Base-by-base conservation (phyloP, 2,888 invertebrate genomes). In the Caenorhabditis sinica region DNA sequence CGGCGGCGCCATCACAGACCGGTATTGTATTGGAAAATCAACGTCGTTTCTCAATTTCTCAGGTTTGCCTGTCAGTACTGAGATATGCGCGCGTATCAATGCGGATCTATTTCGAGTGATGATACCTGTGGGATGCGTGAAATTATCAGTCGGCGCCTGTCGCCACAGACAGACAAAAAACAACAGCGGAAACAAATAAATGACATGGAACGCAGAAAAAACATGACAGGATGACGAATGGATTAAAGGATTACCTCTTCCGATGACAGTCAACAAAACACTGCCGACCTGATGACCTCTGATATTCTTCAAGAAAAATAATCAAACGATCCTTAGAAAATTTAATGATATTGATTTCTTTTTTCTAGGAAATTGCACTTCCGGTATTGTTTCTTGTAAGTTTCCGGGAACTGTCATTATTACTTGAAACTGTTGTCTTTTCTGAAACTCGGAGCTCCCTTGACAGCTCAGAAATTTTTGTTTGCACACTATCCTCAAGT, bases 21-120 rank as follows among this genome's bases (percentile, higher is more conserved):
- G 72, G 80, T 80, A 80, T 80, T 25, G 71, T 71, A 65, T 65
- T 40, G 40, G 40, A 69, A 69, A 69, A 56, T 56, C 56, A 69
- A 72, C 79, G 58, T 60, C 72, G 72, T 72, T 80, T 72, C 72
- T 72, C 80, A 72, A 80, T 49, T 72, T 72, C 80, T 72, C 80
- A 80, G 65, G 72, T 72, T 72, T 56, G 51, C 13, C 66, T 72
- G 33, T 72, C 60, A 72, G 23, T 40, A 17, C 25, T 43, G 40
- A 25, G 25, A 65, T 40, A 43, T 49, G n/a, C n/a, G 20, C 20
- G n/a, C 20, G 36, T 30, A 33, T 33, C 36, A 61, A 20, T 36
- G 36, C 49, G 61, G 36, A 36, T 61, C 30, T 60, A 30, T 49
- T 49, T 49, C 49, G 49, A 49, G 49, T 20, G 49, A 43, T 65